Conservation (phyloP, 1,140 invertebrate genomes). For the Chlorops oryzae region DNA sequence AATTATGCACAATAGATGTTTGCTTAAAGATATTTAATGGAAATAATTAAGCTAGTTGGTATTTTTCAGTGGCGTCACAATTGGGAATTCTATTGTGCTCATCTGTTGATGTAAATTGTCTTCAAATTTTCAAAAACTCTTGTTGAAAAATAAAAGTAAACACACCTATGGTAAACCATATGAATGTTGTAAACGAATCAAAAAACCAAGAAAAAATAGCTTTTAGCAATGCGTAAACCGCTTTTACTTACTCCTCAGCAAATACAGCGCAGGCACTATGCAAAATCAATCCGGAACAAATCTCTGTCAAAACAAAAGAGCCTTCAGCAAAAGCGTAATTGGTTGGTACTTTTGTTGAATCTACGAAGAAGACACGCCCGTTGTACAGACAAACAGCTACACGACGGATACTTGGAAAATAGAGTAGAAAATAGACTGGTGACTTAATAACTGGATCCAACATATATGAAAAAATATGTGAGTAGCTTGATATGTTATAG, state of each 20-base stretch:
- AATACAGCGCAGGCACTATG: slow-evolving; percentile 54
- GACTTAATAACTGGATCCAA: slow-evolving; percentile 52
- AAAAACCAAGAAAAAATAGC: neutral
- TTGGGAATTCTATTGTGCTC: too few species aligned
- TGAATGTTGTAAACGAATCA: too few species aligned
- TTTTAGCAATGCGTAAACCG: neutral
- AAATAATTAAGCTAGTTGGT: too few species aligned
- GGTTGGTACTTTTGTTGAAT: slow-evolving; percentile 55
- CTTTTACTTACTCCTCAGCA: slow-evolving; percentile 45
- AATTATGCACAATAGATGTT: neutral
- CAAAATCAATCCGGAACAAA: slow-evolving; percentile 60
- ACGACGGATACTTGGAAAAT: slow-evolving; percentile 58
- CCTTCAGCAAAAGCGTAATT: slow-evolving; percentile 60
- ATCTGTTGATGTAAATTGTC: too few species aligned
- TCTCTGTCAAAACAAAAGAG: slow-evolving; percentile 69
- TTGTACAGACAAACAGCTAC: slow-evolving; percentile 68
- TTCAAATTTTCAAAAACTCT: too few species aligned
- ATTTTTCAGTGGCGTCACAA: too few species aligned
- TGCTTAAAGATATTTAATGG: neutral
- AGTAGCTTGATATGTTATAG: slow-evolving; percentile 56
- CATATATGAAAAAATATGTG: slow-evolving; percentile 54
- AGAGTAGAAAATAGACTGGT: slow-evolving; percentile 59
- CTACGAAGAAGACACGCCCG: slow-evolving; percentile 69
- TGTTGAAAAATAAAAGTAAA: too few species aligned
- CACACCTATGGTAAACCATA: too few species aligned